phyloP scores from a whole-genome alignment of 1,140 invertebrate species.

The Phortica variegata region DNA sequence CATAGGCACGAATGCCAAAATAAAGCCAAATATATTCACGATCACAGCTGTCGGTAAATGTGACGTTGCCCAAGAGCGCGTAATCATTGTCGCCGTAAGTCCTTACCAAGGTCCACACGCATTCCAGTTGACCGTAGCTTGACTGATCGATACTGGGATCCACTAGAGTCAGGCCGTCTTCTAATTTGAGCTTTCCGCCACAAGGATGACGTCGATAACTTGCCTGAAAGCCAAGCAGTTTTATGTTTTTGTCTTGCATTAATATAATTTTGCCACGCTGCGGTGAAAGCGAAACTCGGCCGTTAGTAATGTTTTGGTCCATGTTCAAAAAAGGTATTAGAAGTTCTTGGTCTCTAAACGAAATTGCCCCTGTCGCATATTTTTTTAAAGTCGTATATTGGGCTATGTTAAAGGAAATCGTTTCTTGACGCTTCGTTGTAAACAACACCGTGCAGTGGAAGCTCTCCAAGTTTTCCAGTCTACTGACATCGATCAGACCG shows the following conservation, averaged over 20 bases:
- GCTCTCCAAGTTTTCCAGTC: background rate
- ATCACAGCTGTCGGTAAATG: constrained; percentile 33
- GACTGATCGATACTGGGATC: constrained; percentile 10
- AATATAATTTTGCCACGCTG: constrained; percentile 16
- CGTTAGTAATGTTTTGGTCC: constrained; percentile 15
- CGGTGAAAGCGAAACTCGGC: constrained; percentile 12
- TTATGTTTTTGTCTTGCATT: background rate
- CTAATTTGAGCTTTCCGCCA: constrained; percentile 18
- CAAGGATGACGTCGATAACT: constrained; percentile 29
- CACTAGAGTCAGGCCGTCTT: constrained; percentile 13
- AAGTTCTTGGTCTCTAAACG: constrained; percentile 15
- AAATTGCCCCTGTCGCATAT: background rate
- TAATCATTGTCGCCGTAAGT: constrained; percentile 5
- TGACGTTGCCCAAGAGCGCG: constrained; percentile 22
- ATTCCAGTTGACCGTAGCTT: constrained; percentile 25
- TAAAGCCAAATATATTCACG: constrained; percentile 25
- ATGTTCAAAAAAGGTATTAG: background rate
- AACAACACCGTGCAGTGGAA: constrained; percentile 32
- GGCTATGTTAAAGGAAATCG: constrained; percentile 26
- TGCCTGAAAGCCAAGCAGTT: constrained; percentile 13
- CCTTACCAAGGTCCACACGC: constrained; percentile 20
- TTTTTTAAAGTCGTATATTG: background rate
- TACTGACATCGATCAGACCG: constrained; percentile 20
- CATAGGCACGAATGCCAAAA: constrained; percentile 7
- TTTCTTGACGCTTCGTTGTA: constrained; percentile 5